Evolutionary conservation across 2,888 invertebrate species (phyloP), one percentile per base, ranked within the genome.

Genomic region (Acleris laterana): DNA sequence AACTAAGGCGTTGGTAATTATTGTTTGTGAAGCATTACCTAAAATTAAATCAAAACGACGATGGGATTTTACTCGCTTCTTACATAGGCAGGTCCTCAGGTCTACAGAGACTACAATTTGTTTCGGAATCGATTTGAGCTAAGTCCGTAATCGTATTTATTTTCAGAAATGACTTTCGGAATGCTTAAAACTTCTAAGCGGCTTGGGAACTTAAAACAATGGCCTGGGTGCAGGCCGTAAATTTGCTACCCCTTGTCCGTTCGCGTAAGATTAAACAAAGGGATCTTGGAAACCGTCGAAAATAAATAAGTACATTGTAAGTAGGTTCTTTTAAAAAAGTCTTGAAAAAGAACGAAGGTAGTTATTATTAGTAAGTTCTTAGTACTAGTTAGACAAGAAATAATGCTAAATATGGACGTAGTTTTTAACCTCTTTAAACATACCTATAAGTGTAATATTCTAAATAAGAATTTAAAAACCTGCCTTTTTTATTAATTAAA

Each of bases 131-230:
- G 13, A 13, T 38, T 38, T n/a, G 28, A 50, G 25, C 20, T 51
- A 51, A 56, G 28, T 38, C 55, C 56, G 20, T 79, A 81, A 82
- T 83, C 81, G 76, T 73, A 72, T 83, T 79, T 71, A 59, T 42
- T 58, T 42, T 49, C 67, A 72, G 13, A 77, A 74, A 82, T 82
- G 78, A 80, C 77, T 82, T 76, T 71, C 55, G 70, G 73, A 77
- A 75, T 71, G 69, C 68, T 72, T 25, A 76, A 17, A 63, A 79
- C 74, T 78, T 80, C 74, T 49, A 51, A 59, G 75, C 73, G 74
- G 70, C 77, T 81, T 71, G 67, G 67, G 70, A 77, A 74, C 71
- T 81, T 72, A 58, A 67, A 78, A 87, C 84, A 87, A 87, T 80
- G 73, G 77, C 70, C 70, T 71, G 65, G 28, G 60, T n/a, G 46